Percentiles rank a stretch among this genome's conserved stretches.
Conservation (phyloP, 1,140 invertebrate genomes). For the Heliconius hewitsoni region DNA sequence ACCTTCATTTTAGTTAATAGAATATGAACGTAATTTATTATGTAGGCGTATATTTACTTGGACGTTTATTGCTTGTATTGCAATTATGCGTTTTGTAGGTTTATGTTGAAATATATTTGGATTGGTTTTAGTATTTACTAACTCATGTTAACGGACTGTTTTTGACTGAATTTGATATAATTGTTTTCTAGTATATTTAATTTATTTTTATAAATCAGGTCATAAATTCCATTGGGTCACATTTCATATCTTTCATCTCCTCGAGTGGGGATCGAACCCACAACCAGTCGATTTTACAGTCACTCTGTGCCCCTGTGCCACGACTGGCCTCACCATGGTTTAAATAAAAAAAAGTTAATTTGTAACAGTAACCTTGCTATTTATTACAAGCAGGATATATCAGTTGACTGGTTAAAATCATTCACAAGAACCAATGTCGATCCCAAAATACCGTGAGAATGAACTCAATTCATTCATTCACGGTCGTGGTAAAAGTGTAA, state of each 20-base stretch:
- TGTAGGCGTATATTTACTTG: slow-evolving; percentile 21
- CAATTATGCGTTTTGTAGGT: not conserved
- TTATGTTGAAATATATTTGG: no score
- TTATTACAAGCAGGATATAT: slow-evolving; percentile 29
- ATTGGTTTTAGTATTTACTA: no score
- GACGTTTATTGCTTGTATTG: slow-evolving; percentile 11
- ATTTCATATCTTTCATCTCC: no score
- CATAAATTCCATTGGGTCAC: no score
- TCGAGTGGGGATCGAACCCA: no score
- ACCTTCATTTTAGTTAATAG: slow-evolving; percentile 9
- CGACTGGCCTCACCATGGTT: no score
- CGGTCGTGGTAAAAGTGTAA: slow-evolving; percentile 40
- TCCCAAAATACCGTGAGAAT: slow-evolving; percentile 43
- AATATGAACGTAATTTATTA: not conserved
- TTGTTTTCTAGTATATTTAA: no score
- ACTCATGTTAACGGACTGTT: no score
- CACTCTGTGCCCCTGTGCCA: no score
- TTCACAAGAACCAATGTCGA: slow-evolving; percentile 32
- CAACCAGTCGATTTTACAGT: no score
- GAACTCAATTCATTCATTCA: slow-evolving; percentile 35
- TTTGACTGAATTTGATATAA: no score
- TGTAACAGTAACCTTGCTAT: slow-evolving; percentile 13
- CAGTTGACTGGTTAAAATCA: slow-evolving; percentile 25
- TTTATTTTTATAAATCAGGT: no score
- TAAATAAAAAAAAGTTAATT: not conserved